phyloP scores from a whole-genome alignment of 2,113 vertebrate genomes.

The Nipponia nippon region DNA sequence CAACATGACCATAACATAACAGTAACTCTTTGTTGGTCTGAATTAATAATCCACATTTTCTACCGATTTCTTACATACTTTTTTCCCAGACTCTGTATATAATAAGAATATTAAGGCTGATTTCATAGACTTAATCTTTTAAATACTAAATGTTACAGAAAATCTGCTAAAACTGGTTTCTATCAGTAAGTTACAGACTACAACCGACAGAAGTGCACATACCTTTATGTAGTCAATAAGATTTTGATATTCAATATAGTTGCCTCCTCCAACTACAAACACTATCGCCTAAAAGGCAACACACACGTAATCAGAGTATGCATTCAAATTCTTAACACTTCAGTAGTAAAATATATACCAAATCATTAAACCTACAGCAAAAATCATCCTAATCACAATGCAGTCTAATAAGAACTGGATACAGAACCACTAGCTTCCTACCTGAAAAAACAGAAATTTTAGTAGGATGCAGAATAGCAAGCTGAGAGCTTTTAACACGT shows the following conservation, averaged over 20 bases:
- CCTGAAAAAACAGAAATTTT: neutral
- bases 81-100: neutral
- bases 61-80: neutral
- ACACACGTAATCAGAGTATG: neutral
- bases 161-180: neutral
- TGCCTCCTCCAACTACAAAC: slow-evolving; percentile 96
- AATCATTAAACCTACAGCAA: neutral
- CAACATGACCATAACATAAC: neutral
- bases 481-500: neutral
- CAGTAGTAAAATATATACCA: neutral
- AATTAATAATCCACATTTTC: neutral
- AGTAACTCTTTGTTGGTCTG: neutral
- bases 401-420: neutral
- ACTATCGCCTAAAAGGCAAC: slow-evolving; percentile 86
- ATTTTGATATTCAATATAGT: slow-evolving; percentile 99
- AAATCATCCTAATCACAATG: neutral
- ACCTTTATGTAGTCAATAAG: slow-evolving; percentile 96
- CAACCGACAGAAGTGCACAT: neutral
- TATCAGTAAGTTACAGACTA: neutral
- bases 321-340: neutral
- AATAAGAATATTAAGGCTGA: neutral
- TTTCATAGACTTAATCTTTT: neutral
- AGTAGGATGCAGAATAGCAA: neutral
- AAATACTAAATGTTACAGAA: neutral
- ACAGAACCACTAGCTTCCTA: neutral